These are phyloP conservation scores for Papilio protenor DNA, from an alignment of 2,888 invertebrate genomes.

Conservation along the genomic window DNA sequence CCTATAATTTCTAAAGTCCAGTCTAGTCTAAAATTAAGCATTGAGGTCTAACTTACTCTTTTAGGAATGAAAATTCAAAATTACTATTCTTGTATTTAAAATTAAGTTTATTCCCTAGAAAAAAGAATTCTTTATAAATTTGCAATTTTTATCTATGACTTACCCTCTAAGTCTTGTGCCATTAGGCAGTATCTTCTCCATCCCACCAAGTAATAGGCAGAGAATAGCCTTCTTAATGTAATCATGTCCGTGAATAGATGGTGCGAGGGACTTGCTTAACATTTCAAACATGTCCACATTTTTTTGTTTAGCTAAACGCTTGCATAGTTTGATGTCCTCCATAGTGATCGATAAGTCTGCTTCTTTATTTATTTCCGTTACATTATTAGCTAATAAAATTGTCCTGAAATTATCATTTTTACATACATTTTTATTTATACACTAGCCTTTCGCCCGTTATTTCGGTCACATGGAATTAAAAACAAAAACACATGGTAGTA, in stretches of 20 bases:
- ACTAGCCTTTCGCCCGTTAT: too few species aligned
- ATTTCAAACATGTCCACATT: conserved; percentile 93
- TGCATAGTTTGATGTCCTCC: conserved; percentile 95
- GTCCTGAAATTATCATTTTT: conserved; percentile 86
- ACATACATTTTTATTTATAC: too few species aligned
- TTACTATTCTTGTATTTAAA: too few species aligned
- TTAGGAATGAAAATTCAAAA: too few species aligned
- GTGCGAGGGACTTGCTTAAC: conserved; percentile 96
- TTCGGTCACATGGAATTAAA: too few species aligned
- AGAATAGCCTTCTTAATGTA: conserved; percentile 98
- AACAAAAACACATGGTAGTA: too few species aligned
- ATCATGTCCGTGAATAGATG: conserved; percentile 98
- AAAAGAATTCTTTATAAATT: too few species aligned
- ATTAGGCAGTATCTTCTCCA: conserved; percentile 96
- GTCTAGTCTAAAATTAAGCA: too few species aligned
- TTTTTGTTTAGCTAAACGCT: conserved; percentile 89
- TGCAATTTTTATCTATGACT: conserved; percentile 43
- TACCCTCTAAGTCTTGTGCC: conserved; percentile 95
- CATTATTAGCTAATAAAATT: conserved; percentile 96
- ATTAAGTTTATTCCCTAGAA: too few species aligned
- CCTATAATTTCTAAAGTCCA: too few species aligned
- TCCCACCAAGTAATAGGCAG: conserved; percentile 96
- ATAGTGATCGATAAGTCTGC: conserved; percentile 89
- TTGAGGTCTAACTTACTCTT: too few species aligned
- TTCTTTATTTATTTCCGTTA: conserved; percentile 95